Evolutionary conservation across 2,797 vertebrate genomes (phyloP), one percentile per base, ranked within the genome.

Genomic region (Sebastes alutus): DNA sequence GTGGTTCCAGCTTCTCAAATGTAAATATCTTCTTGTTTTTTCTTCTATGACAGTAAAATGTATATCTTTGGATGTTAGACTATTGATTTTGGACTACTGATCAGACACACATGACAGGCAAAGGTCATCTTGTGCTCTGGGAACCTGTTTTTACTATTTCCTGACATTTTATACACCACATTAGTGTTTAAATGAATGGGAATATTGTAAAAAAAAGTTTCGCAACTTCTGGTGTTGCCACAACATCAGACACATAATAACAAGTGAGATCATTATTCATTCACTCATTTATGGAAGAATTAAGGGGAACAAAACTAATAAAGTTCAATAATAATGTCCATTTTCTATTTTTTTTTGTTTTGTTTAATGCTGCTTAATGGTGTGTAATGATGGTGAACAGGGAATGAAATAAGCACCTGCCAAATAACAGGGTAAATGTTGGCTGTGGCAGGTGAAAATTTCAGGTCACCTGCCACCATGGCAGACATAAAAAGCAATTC

Each of bases 21-120:
- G 5, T 22, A 2, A 23, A 13, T 5, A 35, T 42, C 3, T 32
- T 16, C 7, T 35, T 32, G 2, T 54, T 23, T 0, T 4, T 12
- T 6, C 0, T 18, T 25, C 4, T 12, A n/a, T 35, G 1, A 20
- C 7, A 18, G 12, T 2, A 2, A 33, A 42, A 69, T 27, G 0
- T 3, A 30, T 4, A 33, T 25, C 3, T 32, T 25, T 74, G 5
- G 13, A 2, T 67, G 18, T 32, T 49, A 25, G 3, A 68, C n/a
- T 27, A 25, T 6, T 68, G 11, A 73, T 35, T 65, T 35, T 56
- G 18, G 2, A 66, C 23, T 13, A 18, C 2, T 67, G 3, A 78
- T 38, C 13, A 61, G 14, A 64, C 5, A 59, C 42, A 64, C 1
- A 54, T 22, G 8, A 27, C 6, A 11, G 1, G 9, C 4, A 55